Evolutionary conservation across 2,113 vertebrate genomes (phyloP).

Genomic region (Neopipo cinnamomea): DNA sequence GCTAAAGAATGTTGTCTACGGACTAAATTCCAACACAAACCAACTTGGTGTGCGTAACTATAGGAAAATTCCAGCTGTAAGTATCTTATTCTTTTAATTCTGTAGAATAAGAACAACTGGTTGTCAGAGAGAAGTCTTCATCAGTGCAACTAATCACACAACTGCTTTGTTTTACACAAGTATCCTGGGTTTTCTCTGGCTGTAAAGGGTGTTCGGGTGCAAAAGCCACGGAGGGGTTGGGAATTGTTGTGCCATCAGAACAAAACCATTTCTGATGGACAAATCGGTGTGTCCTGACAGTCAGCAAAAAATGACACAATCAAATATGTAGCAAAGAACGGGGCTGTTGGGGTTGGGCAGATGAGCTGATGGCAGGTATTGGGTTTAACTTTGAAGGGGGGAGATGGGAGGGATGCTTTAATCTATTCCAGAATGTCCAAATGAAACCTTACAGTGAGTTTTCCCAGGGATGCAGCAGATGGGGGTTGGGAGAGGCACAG

Average conservation of each 20-base stretch:
- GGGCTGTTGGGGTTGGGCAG: neutral
- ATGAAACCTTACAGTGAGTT: neutral
- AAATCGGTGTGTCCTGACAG: neutral
- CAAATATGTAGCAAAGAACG: neutral
- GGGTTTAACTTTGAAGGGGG: neutral
- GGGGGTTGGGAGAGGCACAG: neutral
- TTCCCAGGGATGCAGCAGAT: neutral
- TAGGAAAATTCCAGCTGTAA: neutral
- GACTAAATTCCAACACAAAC: neutral
- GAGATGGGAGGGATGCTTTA: too few relatives aligned
- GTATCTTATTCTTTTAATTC: neutral
- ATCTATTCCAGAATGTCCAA: neutral
- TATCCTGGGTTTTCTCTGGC: neutral
- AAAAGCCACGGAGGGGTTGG: neutral
- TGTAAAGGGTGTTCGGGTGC: neutral
- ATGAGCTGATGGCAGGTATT: neutral
- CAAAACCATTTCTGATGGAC: neutral
- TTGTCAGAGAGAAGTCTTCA: neutral
- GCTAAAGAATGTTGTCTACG: neutral
- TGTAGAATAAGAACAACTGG: neutral
- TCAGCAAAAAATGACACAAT: neutral
- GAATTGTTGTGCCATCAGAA: neutral
- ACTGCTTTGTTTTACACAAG: neutral
- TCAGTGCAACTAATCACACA: neutral
- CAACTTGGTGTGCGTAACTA: fast-evolving